Conservation (phyloP, 2,888 invertebrate species). For the Zaprionus bogoriensis region DNA sequence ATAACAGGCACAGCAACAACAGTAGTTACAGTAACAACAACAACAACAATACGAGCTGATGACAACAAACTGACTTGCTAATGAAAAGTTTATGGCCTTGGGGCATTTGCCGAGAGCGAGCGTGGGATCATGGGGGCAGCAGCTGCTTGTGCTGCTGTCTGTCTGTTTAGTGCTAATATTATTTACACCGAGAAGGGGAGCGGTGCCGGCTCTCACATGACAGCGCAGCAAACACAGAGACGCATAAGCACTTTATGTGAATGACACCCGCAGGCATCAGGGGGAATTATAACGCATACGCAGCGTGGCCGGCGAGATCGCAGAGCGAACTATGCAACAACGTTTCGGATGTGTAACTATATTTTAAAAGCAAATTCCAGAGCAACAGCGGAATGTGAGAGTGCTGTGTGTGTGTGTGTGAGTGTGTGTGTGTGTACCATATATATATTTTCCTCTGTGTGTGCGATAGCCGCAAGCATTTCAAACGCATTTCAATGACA, state of each 20-base stretch:
- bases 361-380: too few species aligned
- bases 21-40: too few species aligned
- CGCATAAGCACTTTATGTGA: slow-evolving; percentile 71
- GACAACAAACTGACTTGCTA: slow-evolving; percentile 49
- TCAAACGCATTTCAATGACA: slow-evolving; percentile 33
- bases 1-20: slow-evolving; percentile 4
- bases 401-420: background rate
- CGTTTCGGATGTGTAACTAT: slow-evolving; percentile 37
- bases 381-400: slow-evolving; percentile 41
- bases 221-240: slow-evolving; percentile 48
- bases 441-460: too few species aligned
- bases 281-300: slow-evolving; percentile 61
- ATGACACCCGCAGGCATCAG: slow-evolving; percentile 70
- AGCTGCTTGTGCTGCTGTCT: slow-evolving; percentile 10
- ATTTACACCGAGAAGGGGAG: slow-evolving; percentile 48
- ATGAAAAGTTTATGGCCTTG: slow-evolving; percentile 70
- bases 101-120: slow-evolving; percentile 44
- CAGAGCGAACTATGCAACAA: slow-evolving; percentile 49
- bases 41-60: background rate
- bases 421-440: background rate
- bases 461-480: slow-evolving; percentile 34
- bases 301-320: slow-evolving; percentile 39
- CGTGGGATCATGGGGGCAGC: background rate
- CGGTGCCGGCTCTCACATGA: background rate
- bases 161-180: slow-evolving; percentile 68